Percentiles rank a stretch among this genome's conserved stretches.
Evolutionary conservation across 2,113 vertebrate genomes (phyloP).

Genomic region (Cepphus grylle): DNA sequence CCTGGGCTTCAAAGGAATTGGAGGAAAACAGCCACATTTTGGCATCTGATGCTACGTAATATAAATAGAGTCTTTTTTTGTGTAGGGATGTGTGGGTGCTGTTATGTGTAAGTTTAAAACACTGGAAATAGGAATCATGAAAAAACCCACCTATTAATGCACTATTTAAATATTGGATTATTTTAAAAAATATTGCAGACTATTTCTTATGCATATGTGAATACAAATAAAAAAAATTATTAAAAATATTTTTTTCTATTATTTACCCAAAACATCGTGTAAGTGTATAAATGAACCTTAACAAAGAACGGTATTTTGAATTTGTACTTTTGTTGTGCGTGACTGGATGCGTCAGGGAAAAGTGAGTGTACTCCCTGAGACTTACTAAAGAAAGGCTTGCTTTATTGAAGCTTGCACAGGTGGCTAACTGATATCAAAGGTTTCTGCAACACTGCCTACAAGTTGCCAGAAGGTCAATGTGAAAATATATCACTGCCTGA

Average conservation of each 20-base stretch:
- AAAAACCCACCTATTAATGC: neutral
- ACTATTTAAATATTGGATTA: neutral
- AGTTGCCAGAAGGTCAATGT: constrained; percentile 1
- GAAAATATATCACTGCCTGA: neutral
- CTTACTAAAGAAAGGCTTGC: neutral
- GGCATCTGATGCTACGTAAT: neutral
- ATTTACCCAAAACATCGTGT: neutral
- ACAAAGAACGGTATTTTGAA: neutral
- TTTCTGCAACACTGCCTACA: constrained; percentile 21
- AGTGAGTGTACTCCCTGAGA: neutral
- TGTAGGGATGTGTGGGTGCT: neutral
- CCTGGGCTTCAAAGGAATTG: neutral
- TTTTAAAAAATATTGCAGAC: neutral
- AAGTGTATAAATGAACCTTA: neutral
- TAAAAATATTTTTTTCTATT: neutral
- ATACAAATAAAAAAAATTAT: neutral
- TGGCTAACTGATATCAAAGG: constrained; percentile 6
- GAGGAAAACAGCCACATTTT: neutral
- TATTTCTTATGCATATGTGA: neutral
- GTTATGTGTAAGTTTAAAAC: neutral
- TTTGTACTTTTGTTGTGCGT: neutral
- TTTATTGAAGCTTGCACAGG: constrained; percentile 17
- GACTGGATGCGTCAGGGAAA: neutral
- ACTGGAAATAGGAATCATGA: neutral
- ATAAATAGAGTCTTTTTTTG: neutral